Conservation (phyloP, 2,888 invertebrate genomes). For the Cosmopolites sordidus region DNA sequence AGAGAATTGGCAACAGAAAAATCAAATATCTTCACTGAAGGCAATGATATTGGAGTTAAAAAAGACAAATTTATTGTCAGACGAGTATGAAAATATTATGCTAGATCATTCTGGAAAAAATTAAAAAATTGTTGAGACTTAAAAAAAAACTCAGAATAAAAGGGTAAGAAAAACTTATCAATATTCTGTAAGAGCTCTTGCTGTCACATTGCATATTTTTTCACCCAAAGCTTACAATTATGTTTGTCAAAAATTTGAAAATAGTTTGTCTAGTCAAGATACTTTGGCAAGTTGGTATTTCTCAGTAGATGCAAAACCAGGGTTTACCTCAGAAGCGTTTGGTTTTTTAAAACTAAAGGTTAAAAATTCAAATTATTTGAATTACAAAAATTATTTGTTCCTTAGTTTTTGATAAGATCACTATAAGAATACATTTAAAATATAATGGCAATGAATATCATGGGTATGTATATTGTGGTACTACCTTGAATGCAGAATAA, state of each 20-base stretch:
- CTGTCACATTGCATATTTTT: conserved; percentile 14
- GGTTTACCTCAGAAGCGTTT: conserved; percentile 23
- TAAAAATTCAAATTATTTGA: too few relatives aligned
- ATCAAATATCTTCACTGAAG: too few relatives aligned
- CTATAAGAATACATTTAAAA: too few relatives aligned
- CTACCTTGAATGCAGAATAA: conserved; percentile 17
- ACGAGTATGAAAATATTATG: conserved; percentile 10
- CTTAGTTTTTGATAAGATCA: too few relatives aligned
- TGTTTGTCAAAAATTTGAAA: conserved; percentile 20
- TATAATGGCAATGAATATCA: conserved; percentile 25
- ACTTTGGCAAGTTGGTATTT: too few relatives aligned
- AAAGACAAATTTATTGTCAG: conserved; percentile 10
- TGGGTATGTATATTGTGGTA: conserved; percentile 30
- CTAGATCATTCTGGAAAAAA: conserved; percentile 13
- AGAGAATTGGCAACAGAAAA: too few relatives aligned
- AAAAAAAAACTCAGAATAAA: conserved; percentile 6
- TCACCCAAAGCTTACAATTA: conserved; percentile 22
- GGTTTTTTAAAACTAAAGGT: too few relatives aligned
- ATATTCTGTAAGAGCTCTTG: conserved; percentile 12
- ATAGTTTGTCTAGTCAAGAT: conserved; percentile 21
- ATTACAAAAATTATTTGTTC: too few relatives aligned
- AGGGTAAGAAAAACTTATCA: conserved; percentile 8
- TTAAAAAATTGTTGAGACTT: conserved; percentile 9
- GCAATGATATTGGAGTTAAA: conserved; percentile 7
- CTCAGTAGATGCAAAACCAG: conserved; percentile 22